Conservation (phyloP, 2,113 vertebrate genomes). For the Maccullochella peelii region DNA sequence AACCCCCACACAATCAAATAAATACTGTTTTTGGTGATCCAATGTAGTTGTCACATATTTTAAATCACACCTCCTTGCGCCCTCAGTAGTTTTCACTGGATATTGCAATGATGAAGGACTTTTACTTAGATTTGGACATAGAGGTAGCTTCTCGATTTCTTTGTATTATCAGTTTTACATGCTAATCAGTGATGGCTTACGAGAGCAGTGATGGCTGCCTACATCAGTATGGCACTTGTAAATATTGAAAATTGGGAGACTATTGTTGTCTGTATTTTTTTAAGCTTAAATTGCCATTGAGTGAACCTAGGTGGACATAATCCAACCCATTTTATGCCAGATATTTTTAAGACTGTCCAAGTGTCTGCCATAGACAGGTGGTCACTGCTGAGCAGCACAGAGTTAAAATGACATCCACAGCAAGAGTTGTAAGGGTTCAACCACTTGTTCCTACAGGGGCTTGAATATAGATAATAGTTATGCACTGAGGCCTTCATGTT, state of each 20-base stretch:
- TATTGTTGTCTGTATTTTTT: constrained; percentile 1
- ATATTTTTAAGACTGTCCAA: constrained; percentile 50
- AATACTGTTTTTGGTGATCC: not conserved
- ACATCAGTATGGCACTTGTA: constrained; percentile 25
- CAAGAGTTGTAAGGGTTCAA: constrained; percentile 82
- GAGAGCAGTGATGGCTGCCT: constrained; percentile 24
- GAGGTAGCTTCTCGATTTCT: not conserved
- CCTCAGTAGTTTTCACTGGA: not conserved
- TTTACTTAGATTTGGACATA: not conserved
- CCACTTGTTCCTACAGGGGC: constrained; percentile 82
- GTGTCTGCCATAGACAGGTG: constrained; percentile 84
- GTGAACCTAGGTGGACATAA: not conserved
- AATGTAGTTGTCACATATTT: constrained; percentile 4
- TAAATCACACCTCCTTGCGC: not conserved
- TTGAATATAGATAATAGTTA: constrained; percentile 78
- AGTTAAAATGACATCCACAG: constrained; percentile 85
- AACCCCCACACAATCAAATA: not conserved
- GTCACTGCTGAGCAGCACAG: constrained; percentile 77
- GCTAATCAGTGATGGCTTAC: constrained; percentile 25
- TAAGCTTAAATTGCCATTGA: not conserved
- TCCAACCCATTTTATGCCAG: constrained; percentile 21
- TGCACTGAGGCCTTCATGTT: constrained; percentile 64
- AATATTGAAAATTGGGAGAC: not conserved
- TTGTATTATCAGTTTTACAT: constrained; percentile 3
- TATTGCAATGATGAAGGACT: constrained; percentile 30